These are phyloP conservation scores for Tetragonisca angustula DNA, from an alignment of 2,888 invertebrate species.

Conservation along the genomic window DNA sequence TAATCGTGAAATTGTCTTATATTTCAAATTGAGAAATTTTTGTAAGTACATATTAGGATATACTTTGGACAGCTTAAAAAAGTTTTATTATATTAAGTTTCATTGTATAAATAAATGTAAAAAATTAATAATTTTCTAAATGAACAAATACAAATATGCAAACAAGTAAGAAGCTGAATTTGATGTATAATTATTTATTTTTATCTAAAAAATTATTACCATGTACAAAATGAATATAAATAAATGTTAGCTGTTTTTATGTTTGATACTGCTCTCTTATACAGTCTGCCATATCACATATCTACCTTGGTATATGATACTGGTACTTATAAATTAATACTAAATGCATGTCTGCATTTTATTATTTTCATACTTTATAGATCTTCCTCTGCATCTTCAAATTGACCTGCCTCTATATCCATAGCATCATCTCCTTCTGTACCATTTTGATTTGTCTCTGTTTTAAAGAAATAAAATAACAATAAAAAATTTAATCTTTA, in stretches of 20 bases:
- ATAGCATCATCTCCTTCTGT: conserved; percentile 84
- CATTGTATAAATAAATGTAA: conserved; percentile 27
- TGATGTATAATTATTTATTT: conserved; percentile 74
- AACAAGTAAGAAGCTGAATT: conserved; percentile 41
- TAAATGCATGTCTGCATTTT: conserved; percentile 77
- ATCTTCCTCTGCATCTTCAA: conserved; percentile 87
- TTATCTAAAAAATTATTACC: conserved; percentile 80
- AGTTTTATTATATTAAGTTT: conserved; percentile 9
- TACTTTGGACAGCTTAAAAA: neutral
- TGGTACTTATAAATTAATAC: conserved; percentile 75
- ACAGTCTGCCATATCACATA: conserved; percentile 72
- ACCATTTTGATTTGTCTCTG: conserved; percentile 83
- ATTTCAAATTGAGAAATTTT: conserved; percentile 2
- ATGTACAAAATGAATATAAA: conserved; percentile 84
- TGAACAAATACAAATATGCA: conserved; percentile 35
- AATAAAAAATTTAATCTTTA: conserved; percentile 29
- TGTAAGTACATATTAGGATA: neutral
- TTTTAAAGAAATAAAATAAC: conserved; percentile 73
- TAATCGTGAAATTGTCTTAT: conserved; percentile 23
- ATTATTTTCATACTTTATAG: conserved; percentile 73
- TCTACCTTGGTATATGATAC: conserved; percentile 74
- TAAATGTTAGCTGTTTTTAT: conserved; percentile 79
- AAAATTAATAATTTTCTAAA: conserved; percentile 22
- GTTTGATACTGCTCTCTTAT: conserved; percentile 68
- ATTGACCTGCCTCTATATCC: conserved; percentile 85